Evolutionary conservation across 2,113 vertebrate genomes (phyloP).

Genomic region (Paramisgurnus dabryanus): DNA sequence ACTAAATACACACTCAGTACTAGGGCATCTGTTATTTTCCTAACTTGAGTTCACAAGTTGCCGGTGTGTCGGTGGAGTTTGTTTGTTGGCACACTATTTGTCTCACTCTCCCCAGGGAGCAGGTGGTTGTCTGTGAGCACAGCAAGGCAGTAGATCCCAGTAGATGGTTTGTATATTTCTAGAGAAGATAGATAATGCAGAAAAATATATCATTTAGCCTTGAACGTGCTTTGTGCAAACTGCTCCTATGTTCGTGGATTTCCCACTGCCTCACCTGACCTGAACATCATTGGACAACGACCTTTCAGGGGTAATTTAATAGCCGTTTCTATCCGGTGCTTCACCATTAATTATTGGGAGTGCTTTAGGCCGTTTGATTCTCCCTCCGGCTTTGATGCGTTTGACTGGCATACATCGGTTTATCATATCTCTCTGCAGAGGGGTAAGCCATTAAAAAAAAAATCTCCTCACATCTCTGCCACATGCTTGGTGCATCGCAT

Average conservation of each 20-base stretch:
- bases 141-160: neutral
- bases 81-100: constrained; percentile 15
- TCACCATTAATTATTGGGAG: constrained; percentile 48
- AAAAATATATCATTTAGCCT: constrained; percentile 12
- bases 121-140: neutral
- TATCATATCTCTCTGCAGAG: neutral
- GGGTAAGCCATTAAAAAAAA: neutral
- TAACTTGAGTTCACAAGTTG: constrained; percentile 19
- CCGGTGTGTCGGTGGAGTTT: neutral
- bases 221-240: constrained; percentile 1
- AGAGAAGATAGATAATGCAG: too few species aligned
- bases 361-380: constrained; percentile 37
- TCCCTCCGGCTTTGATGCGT: neutral
- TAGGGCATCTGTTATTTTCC: constrained; percentile 22
- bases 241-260: neutral
- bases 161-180: neutral
- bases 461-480: neutral
- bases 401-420: constrained; percentile 10
- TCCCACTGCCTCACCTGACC: constrained; percentile 22
- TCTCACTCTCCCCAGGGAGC: constrained; percentile 6
- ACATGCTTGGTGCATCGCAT: neutral
- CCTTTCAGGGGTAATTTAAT: constrained; percentile 37
- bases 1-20: neutral
- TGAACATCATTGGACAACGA: constrained; percentile 1
- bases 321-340: constrained; percentile 5